These are phyloP conservation scores for Cyrtodaria siliqua DNA, from an alignment of 2,888 invertebrate species.

Conservation along the genomic window DNA sequence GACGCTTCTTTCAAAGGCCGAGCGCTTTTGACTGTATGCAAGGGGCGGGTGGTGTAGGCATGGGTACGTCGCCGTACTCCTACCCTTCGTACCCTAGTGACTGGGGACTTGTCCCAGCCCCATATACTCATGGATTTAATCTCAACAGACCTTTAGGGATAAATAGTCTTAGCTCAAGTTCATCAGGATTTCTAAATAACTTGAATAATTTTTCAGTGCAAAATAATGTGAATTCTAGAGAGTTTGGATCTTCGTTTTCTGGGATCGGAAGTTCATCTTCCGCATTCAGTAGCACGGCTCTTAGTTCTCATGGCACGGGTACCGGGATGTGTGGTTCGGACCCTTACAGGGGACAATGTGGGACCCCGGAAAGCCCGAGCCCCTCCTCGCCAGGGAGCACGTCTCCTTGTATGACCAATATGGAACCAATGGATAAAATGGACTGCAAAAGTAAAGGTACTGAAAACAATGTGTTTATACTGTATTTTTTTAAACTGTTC, in stretches of 20 bases:
- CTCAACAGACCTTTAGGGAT: slow-evolving; percentile 59
- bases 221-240: slow-evolving; percentile 55
- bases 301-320: slow-evolving; percentile 25
- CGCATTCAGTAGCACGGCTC: slow-evolving; percentile 46
- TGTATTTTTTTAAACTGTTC: no score
- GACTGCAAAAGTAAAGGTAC: slow-evolving; percentile 59
- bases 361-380: slow-evolving; percentile 55
- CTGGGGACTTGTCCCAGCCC: slow-evolving; percentile 67
- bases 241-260: slow-evolving; percentile 48
- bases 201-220: slow-evolving; percentile 58
- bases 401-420: slow-evolving; percentile 48
- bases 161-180: slow-evolving; percentile 53
- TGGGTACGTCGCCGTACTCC: slow-evolving; percentile 64
- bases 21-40: slow-evolving; percentile 78
- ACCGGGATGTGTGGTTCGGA: slow-evolving; percentile 51
- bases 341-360: slow-evolving; percentile 57
- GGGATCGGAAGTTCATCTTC: slow-evolving; percentile 53
- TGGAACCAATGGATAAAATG: slow-evolving; percentile 60
- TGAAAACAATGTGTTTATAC: no score
- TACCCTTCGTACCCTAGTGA: slow-evolving; percentile 65
- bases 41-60: slow-evolving; percentile 64
- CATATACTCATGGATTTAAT: slow-evolving; percentile 66
- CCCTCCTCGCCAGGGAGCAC: slow-evolving; percentile 48
- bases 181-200: slow-evolving; percentile 61
- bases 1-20: slow-evolving; percentile 73